Percentiles rank a stretch among this genome's conserved stretches.
These are phyloP conservation scores for Eudasyphora cyanicolor DNA, from an alignment of 2,888 invertebrate species.

Conservation along the genomic window DNA sequence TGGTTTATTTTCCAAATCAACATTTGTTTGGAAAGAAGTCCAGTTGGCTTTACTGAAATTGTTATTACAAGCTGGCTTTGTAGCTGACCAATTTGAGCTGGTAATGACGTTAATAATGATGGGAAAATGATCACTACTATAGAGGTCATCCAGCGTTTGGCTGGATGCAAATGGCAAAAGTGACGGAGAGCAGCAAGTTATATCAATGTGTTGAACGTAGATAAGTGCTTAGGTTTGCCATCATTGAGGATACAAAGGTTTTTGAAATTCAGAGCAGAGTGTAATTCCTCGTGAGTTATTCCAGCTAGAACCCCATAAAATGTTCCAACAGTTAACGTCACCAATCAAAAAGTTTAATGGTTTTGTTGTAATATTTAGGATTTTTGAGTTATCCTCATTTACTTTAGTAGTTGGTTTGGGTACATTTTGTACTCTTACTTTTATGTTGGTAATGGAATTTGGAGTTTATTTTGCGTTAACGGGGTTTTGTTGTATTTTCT, in stretches of 20 bases:
- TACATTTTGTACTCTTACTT: background rate
- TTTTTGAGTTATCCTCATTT: too few species aligned
- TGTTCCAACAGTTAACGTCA: conserved; percentile 28
- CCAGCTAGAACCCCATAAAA: background rate
- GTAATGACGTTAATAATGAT: background rate
- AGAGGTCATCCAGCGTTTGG: background rate
- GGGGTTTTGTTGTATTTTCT: background rate
- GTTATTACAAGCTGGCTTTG: background rate
- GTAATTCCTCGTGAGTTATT: background rate
- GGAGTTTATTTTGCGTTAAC: background rate
- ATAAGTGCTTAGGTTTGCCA: conserved; percentile 5
- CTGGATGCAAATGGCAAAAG: background rate
- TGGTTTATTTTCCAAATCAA: background rate
- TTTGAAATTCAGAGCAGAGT: background rate
- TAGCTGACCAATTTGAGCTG: too few species aligned
- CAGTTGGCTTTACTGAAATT: background rate
- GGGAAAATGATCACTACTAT: conserved; percentile 14
- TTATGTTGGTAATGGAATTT: background rate
- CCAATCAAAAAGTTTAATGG: background rate
- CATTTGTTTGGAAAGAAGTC: background rate
- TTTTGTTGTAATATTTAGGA: background rate
- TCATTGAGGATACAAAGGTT: conserved; percentile 28
- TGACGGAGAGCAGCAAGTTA: background rate
- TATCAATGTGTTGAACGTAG: conserved; percentile 17
- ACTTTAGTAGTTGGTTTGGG: too few species aligned